Evolutionary conservation across 2,797 vertebrate species (phyloP).

Genomic region (Micropoecilia bifurca): DNA sequence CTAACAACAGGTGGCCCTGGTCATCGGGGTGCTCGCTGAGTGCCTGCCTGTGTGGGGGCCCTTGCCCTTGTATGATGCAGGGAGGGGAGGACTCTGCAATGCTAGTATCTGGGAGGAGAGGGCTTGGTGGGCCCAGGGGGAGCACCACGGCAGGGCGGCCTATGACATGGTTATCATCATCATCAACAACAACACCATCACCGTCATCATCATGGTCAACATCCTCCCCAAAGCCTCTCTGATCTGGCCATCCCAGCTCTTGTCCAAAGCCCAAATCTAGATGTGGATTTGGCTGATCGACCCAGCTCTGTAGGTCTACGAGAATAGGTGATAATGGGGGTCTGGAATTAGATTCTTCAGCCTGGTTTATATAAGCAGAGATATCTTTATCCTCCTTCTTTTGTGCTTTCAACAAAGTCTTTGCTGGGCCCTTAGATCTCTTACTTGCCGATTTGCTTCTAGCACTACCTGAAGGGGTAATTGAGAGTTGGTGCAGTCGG

Average conservation of each 20-base stretch:
- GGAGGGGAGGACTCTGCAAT: slow-evolving; percentile 80
- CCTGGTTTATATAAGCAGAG: slow-evolving; percentile 34
- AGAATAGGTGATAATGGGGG: slow-evolving; percentile 57
- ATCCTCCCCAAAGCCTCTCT: slow-evolving; percentile 65
- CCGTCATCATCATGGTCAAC: slow-evolving; percentile 65
- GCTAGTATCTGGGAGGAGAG: slow-evolving; percentile 83
- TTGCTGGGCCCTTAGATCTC: slow-evolving; percentile 42
- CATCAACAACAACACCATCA: slow-evolving; percentile 72
- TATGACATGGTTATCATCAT: slow-evolving; percentile 79
- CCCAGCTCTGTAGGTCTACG: slow-evolving; percentile 70
- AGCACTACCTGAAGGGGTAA: slow-evolving; percentile 46
- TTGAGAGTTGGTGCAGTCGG: slow-evolving; percentile 54
- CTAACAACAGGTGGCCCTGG: slow-evolving; percentile 85
- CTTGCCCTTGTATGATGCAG: slow-evolving; percentile 80
- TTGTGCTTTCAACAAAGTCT: slow-evolving; percentile 50
- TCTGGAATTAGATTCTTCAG: slow-evolving; percentile 50
- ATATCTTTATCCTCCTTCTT: slow-evolving; percentile 49
- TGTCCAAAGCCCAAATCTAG: slow-evolving; percentile 69
- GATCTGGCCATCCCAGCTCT: slow-evolving; percentile 64
- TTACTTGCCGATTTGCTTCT: slow-evolving; percentile 55
- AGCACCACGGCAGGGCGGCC: slow-evolving; percentile 77
- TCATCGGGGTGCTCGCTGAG: slow-evolving; percentile 82
- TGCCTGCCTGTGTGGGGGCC: slow-evolving; percentile 83
- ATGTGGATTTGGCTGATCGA: slow-evolving; percentile 67
- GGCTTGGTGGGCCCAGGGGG: slow-evolving; percentile 76